These are phyloP conservation scores for Danaus chrysippus DNA, from an alignment of 2,888 invertebrate species.

Conservation along the genomic window DNA sequence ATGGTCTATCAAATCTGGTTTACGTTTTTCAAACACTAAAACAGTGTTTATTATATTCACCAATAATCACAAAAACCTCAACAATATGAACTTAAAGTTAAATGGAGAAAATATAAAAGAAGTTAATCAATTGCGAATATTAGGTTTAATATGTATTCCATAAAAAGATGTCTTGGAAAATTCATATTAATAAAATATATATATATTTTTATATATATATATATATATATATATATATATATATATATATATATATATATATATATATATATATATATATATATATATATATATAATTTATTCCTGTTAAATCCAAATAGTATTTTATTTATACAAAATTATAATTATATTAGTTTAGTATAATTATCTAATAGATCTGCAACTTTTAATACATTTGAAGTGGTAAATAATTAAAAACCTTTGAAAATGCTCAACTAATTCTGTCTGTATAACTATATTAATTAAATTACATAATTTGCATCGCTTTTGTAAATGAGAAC, in stretches of 20 bases:
- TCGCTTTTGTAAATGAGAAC: background rate
- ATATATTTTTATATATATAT: no score
- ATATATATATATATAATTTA: no score
- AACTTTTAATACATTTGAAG: no score
- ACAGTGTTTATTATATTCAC: constrained; percentile 24
- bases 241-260: no score
- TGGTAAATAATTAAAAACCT: no score
- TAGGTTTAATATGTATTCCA: constrained; percentile 25
- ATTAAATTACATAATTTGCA: background rate
- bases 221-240: no score
- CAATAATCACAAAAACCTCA: constrained; percentile 15
- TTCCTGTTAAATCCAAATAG: no score
- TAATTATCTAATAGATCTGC: no score
- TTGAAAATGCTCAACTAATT: no score
- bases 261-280: no score
- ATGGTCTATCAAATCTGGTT: constrained; percentile 19
- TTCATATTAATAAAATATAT: constrained; percentile 22
- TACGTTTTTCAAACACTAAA: constrained; percentile 26
- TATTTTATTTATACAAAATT: no score
- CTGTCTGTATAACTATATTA: background rate
- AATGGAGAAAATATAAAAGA: constrained; percentile 16
- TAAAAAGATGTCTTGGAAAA: constrained; percentile 21
- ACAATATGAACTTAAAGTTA: constrained; percentile 10
- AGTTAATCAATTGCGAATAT: constrained; percentile 20
- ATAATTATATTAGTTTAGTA: no score